Percentiles rank a stretch among this genome's conserved stretches.
phyloP scores from a whole-genome alignment of 1,140 invertebrate genomes.

The Capitella teleta region DNA sequence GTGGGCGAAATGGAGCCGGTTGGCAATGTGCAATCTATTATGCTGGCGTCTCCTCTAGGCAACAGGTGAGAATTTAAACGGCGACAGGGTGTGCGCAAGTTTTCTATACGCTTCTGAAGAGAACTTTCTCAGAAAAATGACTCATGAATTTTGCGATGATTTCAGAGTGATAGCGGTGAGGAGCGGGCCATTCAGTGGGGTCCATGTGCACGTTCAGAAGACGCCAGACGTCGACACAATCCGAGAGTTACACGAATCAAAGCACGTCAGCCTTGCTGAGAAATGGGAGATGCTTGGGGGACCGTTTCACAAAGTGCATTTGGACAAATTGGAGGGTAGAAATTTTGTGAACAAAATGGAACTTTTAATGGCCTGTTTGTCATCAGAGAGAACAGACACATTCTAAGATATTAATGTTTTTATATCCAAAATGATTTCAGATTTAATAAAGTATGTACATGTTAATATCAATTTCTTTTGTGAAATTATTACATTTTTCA shows the following conservation, averaged over 20 bases:
- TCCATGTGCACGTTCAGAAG: slow-evolving; percentile 50
- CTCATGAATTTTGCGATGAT: not conserved
- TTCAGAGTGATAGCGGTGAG: slow-evolving; percentile 68
- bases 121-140: not conserved
- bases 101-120: not conserved
- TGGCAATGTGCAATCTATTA: slow-evolving; percentile 74
- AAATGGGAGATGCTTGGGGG: slow-evolving; percentile 74
- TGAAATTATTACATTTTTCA: no score
- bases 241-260: slow-evolving; percentile 56
- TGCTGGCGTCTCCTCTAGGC: slow-evolving; percentile 72
- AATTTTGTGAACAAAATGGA: slow-evolving; percentile 96
- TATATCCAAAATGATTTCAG: no score
- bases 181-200: slow-evolving; percentile 60
- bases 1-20: slow-evolving; percentile 76
- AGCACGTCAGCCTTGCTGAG: slow-evolving; percentile 72
- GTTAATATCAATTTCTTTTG: no score
- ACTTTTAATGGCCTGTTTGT: slow-evolving; percentile 78
- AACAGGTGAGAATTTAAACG: slow-evolving; percentile 46
- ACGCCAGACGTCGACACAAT: slow-evolving; percentile 54
- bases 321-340: slow-evolving; percentile 92
- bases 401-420: no score
- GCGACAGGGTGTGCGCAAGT: not conserved
- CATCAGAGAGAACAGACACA: not conserved
- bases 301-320: slow-evolving; percentile 72
- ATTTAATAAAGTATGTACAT: no score